phyloP scores from a whole-genome alignment of 2,888 invertebrate genomes.

The Cerastoderma edule region DNA sequence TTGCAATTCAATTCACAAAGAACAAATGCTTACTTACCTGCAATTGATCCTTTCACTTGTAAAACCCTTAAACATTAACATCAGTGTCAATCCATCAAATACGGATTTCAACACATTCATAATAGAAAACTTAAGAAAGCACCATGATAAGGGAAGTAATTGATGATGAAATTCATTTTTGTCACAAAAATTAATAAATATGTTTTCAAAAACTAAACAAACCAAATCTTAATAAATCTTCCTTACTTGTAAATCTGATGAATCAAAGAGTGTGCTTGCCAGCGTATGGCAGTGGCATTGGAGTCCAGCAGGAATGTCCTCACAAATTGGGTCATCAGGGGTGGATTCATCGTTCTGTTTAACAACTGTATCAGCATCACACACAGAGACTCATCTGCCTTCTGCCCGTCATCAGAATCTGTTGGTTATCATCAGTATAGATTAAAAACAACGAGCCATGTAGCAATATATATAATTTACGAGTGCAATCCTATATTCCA shows the following conservation, averaged over 20 bases:
- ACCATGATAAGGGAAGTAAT: no score
- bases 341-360: slow-evolving; percentile 87
- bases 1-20: no score
- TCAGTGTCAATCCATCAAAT: no score
- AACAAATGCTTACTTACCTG: no score
- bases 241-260: slow-evolving; percentile 82
- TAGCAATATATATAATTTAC: neutral
- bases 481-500: neutral
- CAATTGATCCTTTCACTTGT: no score
- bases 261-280: slow-evolving; percentile 93
- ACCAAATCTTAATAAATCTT: no score
- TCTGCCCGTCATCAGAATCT: slow-evolving; percentile 71
- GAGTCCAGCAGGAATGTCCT: slow-evolving; percentile 96
- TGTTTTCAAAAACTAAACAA: no score
- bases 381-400: slow-evolving; percentile 87
- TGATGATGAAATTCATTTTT: no score
- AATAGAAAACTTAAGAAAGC: no score
- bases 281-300: slow-evolving; percentile 95
- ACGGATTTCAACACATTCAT: no score
- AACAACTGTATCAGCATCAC: slow-evolving; percentile 89
- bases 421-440: neutral
- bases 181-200: no score
- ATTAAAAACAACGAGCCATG: neutral
- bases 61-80: no score
- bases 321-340: slow-evolving; percentile 90